These are phyloP conservation scores for Apteryx owenii DNA, from an alignment of 2,113 vertebrate genomes.

Conservation along the genomic window DNA sequence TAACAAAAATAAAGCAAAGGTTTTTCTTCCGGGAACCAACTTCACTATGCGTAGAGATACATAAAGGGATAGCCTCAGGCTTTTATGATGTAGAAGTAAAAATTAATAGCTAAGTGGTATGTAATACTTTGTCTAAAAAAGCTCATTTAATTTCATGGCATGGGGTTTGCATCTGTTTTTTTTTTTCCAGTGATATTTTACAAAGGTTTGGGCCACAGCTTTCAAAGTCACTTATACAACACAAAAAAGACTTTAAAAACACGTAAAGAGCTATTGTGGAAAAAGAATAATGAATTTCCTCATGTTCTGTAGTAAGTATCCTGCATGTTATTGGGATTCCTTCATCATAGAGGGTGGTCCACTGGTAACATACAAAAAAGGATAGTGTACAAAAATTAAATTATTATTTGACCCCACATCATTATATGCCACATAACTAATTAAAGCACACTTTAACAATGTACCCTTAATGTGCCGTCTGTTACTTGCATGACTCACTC, in stretches of 20 bases:
- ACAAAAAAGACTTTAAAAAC: conserved; percentile 49
- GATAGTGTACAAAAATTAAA: conserved; percentile 88
- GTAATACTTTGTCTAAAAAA: conserved; percentile 66
- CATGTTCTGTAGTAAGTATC: conserved; percentile 63
- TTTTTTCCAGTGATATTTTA: conserved; percentile 67
- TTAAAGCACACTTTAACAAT: conserved; percentile 84
- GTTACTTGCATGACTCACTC: conserved; percentile 80
- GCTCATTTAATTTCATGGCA: conserved; percentile 69
- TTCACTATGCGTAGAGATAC: conserved; percentile 10
- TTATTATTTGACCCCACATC: conserved; percentile 88
- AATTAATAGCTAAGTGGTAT: conserved; percentile 59
- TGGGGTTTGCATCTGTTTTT: conserved; percentile 66
- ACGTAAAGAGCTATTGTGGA: conserved; percentile 65
- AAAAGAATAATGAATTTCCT: conserved; percentile 77
- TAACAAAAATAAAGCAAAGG: conserved; percentile 16
- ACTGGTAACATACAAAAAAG: conserved; percentile 76
- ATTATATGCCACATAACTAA: conserved; percentile 87
- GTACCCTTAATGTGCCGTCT: conserved; percentile 77
- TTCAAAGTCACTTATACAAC: conserved; percentile 66
- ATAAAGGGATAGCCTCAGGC: conserved; percentile 41
- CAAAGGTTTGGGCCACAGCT: conserved; percentile 65
- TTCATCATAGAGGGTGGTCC: conserved; percentile 87
- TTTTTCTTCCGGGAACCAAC: conserved; percentile 10
- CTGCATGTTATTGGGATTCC: conserved; percentile 72
- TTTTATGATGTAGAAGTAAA: conserved; percentile 67